Percentiles rank a stretch among this genome's conserved stretches.
Conservation (phyloP, 1,140 invertebrate genomes). For the Goniozus legneri region DNA sequence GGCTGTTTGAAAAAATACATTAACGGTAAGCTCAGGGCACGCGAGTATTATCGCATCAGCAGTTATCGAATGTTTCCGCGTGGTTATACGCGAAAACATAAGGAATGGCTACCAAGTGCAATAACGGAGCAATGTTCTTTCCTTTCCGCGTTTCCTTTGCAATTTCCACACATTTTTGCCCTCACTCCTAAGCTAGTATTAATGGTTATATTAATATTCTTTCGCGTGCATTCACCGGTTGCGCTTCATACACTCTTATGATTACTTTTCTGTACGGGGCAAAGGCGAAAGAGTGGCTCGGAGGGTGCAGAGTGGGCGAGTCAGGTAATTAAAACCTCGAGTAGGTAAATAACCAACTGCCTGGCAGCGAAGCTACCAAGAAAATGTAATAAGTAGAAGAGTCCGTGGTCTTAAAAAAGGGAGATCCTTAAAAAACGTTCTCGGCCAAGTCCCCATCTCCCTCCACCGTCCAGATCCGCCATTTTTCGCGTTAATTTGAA, state of each 20-base stretch:
- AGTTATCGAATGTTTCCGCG: too few species aligned
- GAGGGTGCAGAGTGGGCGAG: conserved; percentile 1
- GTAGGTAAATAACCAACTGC: conserved; percentile 55
- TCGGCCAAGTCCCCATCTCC: background rate
- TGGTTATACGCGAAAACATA: too few species aligned
- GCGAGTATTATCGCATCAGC: too few species aligned
- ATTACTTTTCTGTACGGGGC: conserved; percentile 32
- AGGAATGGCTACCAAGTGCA: too few species aligned
- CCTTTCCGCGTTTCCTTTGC: too few species aligned
- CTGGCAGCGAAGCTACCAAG: conserved; percentile 29
- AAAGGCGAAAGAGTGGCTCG: conserved; percentile 13
- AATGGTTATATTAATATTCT: too few species aligned
- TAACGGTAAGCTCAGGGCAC: too few species aligned
- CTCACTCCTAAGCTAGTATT: too few species aligned
- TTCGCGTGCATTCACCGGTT: too few species aligned
- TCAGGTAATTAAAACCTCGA: conserved; percentile 55
- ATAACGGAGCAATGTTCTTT: too few species aligned
- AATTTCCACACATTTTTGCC: too few species aligned
- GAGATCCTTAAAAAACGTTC: conserved; percentile 46
- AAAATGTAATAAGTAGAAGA: conserved; percentile 40
- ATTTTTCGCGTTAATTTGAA: conserved; percentile 57
- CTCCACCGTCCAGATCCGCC: conserved; percentile 35
- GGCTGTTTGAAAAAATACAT: too few species aligned
- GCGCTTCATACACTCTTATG: conserved; percentile 33
- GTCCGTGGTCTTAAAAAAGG: conserved; percentile 47